These are phyloP conservation scores for Heliconius hewitsoni DNA, from an alignment of 1,140 invertebrate species.

Conservation along the genomic window DNA sequence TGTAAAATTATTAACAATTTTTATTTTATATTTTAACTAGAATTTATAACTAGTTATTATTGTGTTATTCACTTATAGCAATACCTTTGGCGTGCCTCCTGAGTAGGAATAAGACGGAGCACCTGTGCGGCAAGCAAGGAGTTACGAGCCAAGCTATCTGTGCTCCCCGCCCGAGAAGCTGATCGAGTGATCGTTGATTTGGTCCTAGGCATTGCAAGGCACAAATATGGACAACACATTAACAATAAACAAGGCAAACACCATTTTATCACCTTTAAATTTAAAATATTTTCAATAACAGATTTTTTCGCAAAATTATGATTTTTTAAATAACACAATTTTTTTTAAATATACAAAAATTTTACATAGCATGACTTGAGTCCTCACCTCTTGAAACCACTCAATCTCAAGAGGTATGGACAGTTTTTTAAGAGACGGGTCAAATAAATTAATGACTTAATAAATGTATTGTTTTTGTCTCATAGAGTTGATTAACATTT, in stretches of 20 bases:
- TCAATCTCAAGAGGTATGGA: too few species aligned
- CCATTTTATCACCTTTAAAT: background rate
- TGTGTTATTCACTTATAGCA: slow-evolving; percentile 11
- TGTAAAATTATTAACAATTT: background rate
- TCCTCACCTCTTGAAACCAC: too few species aligned
- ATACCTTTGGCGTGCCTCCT: slow-evolving; percentile 88
- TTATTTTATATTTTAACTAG: background rate
- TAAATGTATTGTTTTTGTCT: too few species aligned
- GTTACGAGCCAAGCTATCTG: slow-evolving; percentile 87
- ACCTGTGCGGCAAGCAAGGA: slow-evolving; percentile 89
- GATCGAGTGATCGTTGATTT: slow-evolving; percentile 74
- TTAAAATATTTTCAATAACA: too few species aligned
- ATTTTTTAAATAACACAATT: too few species aligned
- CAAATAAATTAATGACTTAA: too few species aligned
- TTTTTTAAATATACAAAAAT: too few species aligned
- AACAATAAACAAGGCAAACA: slow-evolving; percentile 21
- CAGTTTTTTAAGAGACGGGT: too few species aligned
- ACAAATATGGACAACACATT: slow-evolving; percentile 32
- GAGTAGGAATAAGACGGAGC: slow-evolving; percentile 88
- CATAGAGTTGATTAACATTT: too few species aligned
- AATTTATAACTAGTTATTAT: background rate
- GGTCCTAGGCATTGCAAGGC: slow-evolving; percentile 50
- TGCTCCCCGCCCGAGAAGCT: slow-evolving; percentile 81
- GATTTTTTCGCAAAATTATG: too few species aligned
- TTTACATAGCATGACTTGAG: too few species aligned